A percentile compares a stretch with the other conserved stretches of the same genome.
Conservation (phyloP, 2,888 invertebrate species). For the Leptinotarsa peninsularis region DNA sequence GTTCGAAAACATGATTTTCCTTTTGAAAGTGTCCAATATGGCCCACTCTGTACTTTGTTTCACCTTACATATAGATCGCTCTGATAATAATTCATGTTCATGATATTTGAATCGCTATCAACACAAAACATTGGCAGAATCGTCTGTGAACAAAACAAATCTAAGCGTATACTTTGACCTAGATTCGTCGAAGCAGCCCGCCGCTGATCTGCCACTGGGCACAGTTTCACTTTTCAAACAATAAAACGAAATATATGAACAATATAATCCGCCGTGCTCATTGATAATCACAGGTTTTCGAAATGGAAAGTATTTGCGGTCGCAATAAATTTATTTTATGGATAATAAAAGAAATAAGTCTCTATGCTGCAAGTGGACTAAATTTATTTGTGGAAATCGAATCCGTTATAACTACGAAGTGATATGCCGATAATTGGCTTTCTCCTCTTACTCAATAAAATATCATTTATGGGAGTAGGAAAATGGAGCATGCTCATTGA, state of each 20-base stretch:
- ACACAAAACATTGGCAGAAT: too few relatives aligned
- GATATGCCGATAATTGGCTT: slow-evolving; percentile 32
- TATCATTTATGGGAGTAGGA: slow-evolving; percentile 16
- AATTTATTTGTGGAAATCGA: slow-evolving; percentile 27
- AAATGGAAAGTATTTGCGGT: slow-evolving; percentile 19
- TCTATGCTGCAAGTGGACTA: not conserved
- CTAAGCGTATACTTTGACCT: not conserved
- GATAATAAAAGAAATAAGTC: slow-evolving; percentile 14
- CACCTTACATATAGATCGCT: too few relatives aligned
- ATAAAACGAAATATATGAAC: slow-evolving; percentile 19
- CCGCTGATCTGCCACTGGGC: not conserved
- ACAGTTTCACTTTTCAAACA: slow-evolving; percentile 27
- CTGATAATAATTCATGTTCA: too few relatives aligned
- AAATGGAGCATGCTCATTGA: too few relatives aligned
- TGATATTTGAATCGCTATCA: too few relatives aligned
- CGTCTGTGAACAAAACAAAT: too few relatives aligned
- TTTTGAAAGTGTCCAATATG: too few relatives aligned
- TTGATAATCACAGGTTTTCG: slow-evolving; percentile 16
- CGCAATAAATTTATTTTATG: slow-evolving; percentile 16
- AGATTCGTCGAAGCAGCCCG: not conserved
- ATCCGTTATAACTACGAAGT: slow-evolving; percentile 6
- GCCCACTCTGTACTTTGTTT: too few relatives aligned
- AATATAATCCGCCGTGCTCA: slow-evolving; percentile 12
- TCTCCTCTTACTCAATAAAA: slow-evolving; percentile 29
- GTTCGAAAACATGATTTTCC: too few relatives aligned